These are phyloP conservation scores for Gouania willdenowi DNA, from an alignment of 2,797 vertebrate species.

Conservation along the genomic window DNA sequence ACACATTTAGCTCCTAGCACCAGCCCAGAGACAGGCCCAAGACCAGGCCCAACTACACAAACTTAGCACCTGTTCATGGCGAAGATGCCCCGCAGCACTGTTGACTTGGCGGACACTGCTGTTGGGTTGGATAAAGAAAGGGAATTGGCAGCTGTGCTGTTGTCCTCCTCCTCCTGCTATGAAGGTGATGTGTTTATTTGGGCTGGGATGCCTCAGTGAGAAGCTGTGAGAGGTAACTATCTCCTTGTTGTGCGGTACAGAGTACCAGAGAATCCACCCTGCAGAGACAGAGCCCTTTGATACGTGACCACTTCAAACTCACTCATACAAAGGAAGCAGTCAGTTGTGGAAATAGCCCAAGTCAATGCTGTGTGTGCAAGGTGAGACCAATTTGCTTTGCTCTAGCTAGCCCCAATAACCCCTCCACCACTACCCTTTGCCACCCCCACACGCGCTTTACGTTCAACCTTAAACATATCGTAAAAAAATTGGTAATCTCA, in stretches of 20 bases:
- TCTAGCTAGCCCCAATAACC: constrained; percentile 25
- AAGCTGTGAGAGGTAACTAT: constrained; percentile 64
- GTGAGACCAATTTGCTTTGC: constrained; percentile 49
- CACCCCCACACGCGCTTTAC: too few species aligned
- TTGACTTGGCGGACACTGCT: constrained; percentile 56
- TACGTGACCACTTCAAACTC: constrained; percentile 68
- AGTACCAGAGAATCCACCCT: constrained; percentile 65
- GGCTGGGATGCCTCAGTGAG: constrained; percentile 53
- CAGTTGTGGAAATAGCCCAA: constrained; percentile 58
- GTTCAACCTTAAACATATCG: constrained; percentile 23
- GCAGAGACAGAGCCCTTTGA: constrained; percentile 68
- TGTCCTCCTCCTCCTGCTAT: constrained; percentile 51
- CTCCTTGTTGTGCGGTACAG: constrained; percentile 59
- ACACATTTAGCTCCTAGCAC: constrained; percentile 41
- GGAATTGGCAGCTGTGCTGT: constrained; percentile 54
- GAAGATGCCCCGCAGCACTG: constrained; percentile 61
- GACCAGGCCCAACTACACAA: constrained; percentile 44
- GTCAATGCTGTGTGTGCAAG: constrained; percentile 57
- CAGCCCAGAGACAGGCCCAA: constrained; percentile 43
- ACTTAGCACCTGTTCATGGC: constrained; percentile 57
- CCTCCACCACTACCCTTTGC: constrained; percentile 14
- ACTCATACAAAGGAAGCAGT: constrained; percentile 62
- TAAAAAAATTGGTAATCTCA: constrained; percentile 5
- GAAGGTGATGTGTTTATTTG: constrained; percentile 77
- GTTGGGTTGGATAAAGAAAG: constrained; percentile 37